Evolutionary conservation across 2,113 vertebrate genomes (phyloP), one percentile per base, ranked within the genome.

Genomic region (Charadrius vociferus): DNA sequence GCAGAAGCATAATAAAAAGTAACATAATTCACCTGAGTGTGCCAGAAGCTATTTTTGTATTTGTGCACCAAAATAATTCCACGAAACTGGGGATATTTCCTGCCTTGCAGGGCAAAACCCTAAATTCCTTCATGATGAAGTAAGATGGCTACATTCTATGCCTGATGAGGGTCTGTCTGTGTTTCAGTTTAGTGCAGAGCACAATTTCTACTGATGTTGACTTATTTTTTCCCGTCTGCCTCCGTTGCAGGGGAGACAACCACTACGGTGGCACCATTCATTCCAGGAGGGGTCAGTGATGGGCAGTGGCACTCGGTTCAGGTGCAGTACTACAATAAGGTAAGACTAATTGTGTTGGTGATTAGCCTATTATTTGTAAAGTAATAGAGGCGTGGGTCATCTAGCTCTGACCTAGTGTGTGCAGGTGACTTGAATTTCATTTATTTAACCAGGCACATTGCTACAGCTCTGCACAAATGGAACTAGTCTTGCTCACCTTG

Each of bases 261-360:
- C 32, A 99, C 99, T 1, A 99, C 98, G 0, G 99, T 99, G 96
- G 97, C 99, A 1, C 99, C 99, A 0, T 99, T 98, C 20, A 85
- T 99, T 47, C 97, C 79, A 0, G 99, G 99, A 5, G 99, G 99
- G 7, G 99, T 99, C 93, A 99, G 99, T 2, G 99, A 99, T 3
- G 99, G 99, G 61, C 99, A 98, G 78, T 99, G 99, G 99, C 99
- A 99, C 93, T 99, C 99, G 0, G 99, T 99, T 49, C 99, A 99
- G 97, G 98, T 99, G 87, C 99, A 99, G 86, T 99, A 99, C 98
- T 99, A 99, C 98, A 99, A 99, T 94, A 99, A 99, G 99, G 99
- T 99, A 99, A 98, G 98, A 9, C 1, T 24, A 18, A 9, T 6
- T 9, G 23, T 45, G 10, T 34, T 73, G 53, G 45, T n/a, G 27